phyloP scores from a whole-genome alignment of 2,113 vertebrate genomes.

The Probosciger aterrimus region DNA sequence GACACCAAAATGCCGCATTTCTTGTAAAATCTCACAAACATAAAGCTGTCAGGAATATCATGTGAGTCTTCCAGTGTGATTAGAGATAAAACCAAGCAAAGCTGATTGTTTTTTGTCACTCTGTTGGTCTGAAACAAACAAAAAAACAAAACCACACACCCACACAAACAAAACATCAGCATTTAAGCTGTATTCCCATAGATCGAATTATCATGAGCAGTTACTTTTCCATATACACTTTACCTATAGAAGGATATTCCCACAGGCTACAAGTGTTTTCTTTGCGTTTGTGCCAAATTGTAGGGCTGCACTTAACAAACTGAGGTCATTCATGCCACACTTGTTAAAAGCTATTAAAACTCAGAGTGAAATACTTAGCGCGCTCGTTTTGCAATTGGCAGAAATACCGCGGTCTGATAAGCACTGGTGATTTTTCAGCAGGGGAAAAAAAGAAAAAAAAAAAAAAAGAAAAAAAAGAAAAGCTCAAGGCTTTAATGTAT shows the following conservation, averaged over 20 bases:
- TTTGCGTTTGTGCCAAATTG: not conserved
- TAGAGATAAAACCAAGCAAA: not conserved
- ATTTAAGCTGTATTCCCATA: not conserved
- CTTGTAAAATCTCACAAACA: not conserved
- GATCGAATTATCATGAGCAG: not conserved
- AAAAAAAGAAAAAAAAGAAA: not conserved
- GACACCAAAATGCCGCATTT: not conserved
- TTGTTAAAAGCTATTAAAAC: slow-evolving; percentile 43
- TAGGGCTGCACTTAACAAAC: not conserved
- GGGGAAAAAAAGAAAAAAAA: not conserved
- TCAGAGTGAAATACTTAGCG: not conserved
- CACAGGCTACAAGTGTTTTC: not conserved
- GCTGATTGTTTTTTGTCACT: not conserved
- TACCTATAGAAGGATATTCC: not conserved
- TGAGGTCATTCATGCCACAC: not conserved
- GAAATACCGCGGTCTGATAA: not conserved
- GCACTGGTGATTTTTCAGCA: not conserved
- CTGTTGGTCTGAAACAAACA: not conserved
- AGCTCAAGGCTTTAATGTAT: not conserved
- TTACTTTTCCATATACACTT: not conserved
- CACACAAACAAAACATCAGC: no score
- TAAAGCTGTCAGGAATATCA: not conserved
- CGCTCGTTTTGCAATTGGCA: not conserved
- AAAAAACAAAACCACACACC: not conserved
- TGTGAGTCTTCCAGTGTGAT: not conserved